Conservation (phyloP, 2,888 invertebrate species). For the Tubulanus polymorphus region DNA sequence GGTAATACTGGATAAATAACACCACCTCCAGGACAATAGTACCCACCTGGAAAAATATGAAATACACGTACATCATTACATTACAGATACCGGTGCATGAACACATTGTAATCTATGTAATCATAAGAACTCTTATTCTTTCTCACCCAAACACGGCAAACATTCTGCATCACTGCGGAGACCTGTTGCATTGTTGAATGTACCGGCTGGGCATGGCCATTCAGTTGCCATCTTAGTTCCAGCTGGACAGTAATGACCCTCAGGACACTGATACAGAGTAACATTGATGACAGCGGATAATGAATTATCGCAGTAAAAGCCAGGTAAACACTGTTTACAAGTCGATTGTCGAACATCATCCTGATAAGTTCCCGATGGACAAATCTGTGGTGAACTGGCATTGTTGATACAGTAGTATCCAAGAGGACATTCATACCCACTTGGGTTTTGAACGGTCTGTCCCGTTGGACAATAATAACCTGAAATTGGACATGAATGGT, state of each 20-base stretch:
- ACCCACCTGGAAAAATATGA: too few relatives aligned
- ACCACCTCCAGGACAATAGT: conserved; percentile 37
- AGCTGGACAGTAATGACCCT: conserved; percentile 41
- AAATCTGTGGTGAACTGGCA: conserved; percentile 30
- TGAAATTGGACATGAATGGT: conserved; percentile 11
- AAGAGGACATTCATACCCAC: conserved; percentile 35
- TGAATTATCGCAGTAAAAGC: conserved; percentile 46
- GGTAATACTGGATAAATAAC: conserved; percentile 34
- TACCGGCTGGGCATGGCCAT: conserved; percentile 37
- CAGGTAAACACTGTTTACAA: conserved; percentile 44
- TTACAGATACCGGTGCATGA: conserved; percentile 1
- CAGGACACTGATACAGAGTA: conserved; percentile 39
- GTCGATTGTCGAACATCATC: conserved; percentile 31
- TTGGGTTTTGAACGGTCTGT: conserved; percentile 32
- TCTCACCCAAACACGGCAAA: conserved; percentile 34
- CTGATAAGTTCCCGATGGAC: conserved; percentile 44
- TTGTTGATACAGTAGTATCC: conserved; percentile 40
- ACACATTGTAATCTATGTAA: neutral
- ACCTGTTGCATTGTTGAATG: conserved; percentile 41
- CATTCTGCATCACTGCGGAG: conserved; percentile 33
- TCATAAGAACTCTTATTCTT: too few relatives aligned
- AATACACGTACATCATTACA: too few relatives aligned
- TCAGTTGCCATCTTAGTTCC: conserved; percentile 30
- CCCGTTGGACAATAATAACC: conserved; percentile 46
- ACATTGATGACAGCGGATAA: conserved; percentile 39